Evolutionary conservation across 2,113 vertebrate genomes (phyloP), one percentile per base, ranked within the genome.

Genomic region (Crotalus horridus): DNA sequence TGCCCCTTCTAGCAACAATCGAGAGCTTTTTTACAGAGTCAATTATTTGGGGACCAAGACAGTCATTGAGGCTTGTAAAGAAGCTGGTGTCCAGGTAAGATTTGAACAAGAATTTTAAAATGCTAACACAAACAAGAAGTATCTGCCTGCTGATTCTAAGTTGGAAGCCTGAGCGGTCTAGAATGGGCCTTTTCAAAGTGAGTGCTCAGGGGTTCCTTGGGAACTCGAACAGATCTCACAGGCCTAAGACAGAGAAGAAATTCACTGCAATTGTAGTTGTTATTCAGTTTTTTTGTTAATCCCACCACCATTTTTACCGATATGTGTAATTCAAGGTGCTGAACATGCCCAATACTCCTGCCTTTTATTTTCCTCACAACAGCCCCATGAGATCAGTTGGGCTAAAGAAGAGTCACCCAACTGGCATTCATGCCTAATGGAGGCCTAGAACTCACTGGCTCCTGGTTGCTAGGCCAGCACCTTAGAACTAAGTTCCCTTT

Each of bases 21-120:
- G 96, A 6, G 96, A 97, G 0, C 98, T 99, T 3, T 99, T 99
- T 94, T 98, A 99, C 90, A 98, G 92, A 91, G 99, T 99, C 94
- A 99, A 99, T 93, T 97, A 98, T 46, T 51, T 97, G 93, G 99
- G 99, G 51, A 99, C 99, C 29, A 97, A 96, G 92, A 98, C 97
- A 0, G 98, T 99, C 59, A 97, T 99, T 61, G 97, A 98, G 90
- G 98, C 99, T 93, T 99, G 99, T 95, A 97, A 94, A 58, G 98
- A 99, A 95, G 98, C 98, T 43, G 98, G 99, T 81, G 98, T 99
- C 88, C 98, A 99, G 98, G 99, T 99, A 97, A 97, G 96, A 59
- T 15, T 4, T 29, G 58, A 0, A 21, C 10, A 11, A 74, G 12
- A 21, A 9, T 0, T 1, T 1, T 6, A 20, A 54, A 29, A 39